Evolutionary conservation across 2,888 invertebrate species (phyloP).

Genomic region (Xestia xanthographa): DNA sequence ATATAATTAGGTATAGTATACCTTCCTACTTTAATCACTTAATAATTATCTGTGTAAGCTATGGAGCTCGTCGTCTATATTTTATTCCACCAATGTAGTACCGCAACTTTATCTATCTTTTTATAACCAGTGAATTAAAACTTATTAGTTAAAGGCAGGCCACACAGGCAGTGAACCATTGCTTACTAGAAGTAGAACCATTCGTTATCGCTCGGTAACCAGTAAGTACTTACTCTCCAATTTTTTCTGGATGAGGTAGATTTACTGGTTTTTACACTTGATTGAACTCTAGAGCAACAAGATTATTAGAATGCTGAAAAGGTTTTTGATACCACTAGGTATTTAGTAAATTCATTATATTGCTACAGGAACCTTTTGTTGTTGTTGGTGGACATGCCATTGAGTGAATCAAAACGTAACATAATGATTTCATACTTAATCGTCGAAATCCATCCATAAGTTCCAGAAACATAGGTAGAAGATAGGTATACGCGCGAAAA

Average conservation of each 20-base stretch:
- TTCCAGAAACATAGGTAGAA: too few relatives aligned
- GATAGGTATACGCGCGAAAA: too few relatives aligned
- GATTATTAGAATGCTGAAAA: background rate
- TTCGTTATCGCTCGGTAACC: conserved; percentile 10
- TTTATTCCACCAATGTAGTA: background rate
- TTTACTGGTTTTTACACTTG: conserved; percentile 18
- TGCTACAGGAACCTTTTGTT: background rate
- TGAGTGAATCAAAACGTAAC: too few relatives aligned
- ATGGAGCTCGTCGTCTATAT: conserved; percentile 2
- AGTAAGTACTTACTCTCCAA: conserved; percentile 26
- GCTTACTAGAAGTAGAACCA: conserved; percentile 5
- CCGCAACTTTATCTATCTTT: background rate
- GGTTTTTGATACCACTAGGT: background rate
- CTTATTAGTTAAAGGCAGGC: conserved; percentile 1
- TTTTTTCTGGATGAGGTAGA: conserved; percentile 15
- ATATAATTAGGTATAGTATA: background rate
- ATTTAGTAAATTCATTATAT: background rate
- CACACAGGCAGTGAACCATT: conserved; percentile 31
- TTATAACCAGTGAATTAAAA: conserved; percentile 8
- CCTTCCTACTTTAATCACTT: background rate
- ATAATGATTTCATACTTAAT: too few relatives aligned
- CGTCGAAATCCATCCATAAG: too few relatives aligned
- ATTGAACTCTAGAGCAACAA: background rate
- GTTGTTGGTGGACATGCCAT: background rate
- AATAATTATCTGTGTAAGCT: background rate